A percentile compares a stretch with the other conserved stretches of the same genome.
Evolutionary conservation across 2,797 vertebrate genomes (phyloP).

Genomic region (Squalus acanthias): DNA sequence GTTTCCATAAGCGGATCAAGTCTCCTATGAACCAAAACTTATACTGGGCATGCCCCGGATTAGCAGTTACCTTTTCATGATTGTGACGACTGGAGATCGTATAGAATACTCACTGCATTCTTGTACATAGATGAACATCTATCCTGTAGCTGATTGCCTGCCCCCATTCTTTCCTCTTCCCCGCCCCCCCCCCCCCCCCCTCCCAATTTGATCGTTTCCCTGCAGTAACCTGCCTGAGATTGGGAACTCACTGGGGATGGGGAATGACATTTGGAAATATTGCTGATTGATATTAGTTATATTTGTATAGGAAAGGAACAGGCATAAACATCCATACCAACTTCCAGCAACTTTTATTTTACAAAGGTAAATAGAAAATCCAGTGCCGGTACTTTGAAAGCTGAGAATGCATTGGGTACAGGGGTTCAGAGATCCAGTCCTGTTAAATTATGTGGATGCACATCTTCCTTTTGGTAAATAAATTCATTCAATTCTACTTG

Average conservation of each 20-base stretch:
- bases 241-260: not conserved
- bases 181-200: not conserved
- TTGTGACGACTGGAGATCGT: no score
- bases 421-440: not conserved
- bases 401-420: not conserved
- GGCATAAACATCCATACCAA: not conserved
- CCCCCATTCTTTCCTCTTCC: not conserved
- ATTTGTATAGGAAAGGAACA: not conserved
- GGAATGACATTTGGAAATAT: not conserved
- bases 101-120: no score
- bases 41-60: no score
- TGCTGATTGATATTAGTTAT: not conserved
- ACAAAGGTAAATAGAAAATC: constrained; percentile 8
- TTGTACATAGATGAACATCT: no score
- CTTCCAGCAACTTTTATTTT: constrained; percentile 16
- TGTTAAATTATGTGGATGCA: not conserved
- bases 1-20: not conserved
- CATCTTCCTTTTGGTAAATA: not conserved
- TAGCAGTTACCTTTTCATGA: no score
- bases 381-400: not conserved
- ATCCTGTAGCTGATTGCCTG: not conserved
- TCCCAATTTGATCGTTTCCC: not conserved
- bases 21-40: no score
- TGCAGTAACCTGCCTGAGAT: not conserved
- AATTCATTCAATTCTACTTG: not conserved